Base-by-base conservation (phyloP, 2,888 invertebrate genomes). In the Crocallis elinguaria region DNA sequence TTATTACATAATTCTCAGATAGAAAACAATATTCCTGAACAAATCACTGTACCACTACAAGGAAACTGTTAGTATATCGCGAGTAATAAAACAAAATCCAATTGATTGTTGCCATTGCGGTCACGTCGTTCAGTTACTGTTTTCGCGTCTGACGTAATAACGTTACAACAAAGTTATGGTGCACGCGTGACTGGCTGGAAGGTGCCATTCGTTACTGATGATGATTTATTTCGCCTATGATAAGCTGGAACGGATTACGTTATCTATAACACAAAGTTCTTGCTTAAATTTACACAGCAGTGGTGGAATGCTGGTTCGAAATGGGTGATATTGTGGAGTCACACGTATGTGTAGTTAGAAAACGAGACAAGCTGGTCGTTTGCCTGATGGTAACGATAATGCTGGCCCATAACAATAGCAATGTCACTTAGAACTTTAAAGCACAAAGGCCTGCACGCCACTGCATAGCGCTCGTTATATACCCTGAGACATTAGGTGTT, bases 131-230 rank as follows among this genome's bases (percentile, higher is more conserved):
- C 86, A 84, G 88, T 90, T 87, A 88, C 88, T 88, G 86, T 90
- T 89, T 90, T 88, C 88, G 86, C 86, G 86, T 85, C 87, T 87
- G 82, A 88, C 81, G 87, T 89, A 88, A 89, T 88, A 86, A 87
- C 84, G 86, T 87, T 87, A 88, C 81, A 83, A 84, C 83, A 83
- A 88, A 90, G 85, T 89, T 89, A 89, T 87, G 86, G 79, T 82
- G 75, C 67, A 79, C 67, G 86, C 90, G 88, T 89, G 89, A 85
- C 84, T 72, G 71, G 81, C 79, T 83, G 78, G 73, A 75, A 71
- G 71, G 73, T 71, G 48, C 53, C 53, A 48, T 54, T 54, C 68
- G 74, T 75, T 72, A 71, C 75, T 75, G 77, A 54, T 54, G 53
- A 54, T 54, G 53, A 54, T 54, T 43, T 54, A 54, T 54, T 27